Percentiles rank a stretch among this genome's conserved stretches.
Conservation (phyloP, 1,140 invertebrate species). For the Drosophila ambigua region DNA sequence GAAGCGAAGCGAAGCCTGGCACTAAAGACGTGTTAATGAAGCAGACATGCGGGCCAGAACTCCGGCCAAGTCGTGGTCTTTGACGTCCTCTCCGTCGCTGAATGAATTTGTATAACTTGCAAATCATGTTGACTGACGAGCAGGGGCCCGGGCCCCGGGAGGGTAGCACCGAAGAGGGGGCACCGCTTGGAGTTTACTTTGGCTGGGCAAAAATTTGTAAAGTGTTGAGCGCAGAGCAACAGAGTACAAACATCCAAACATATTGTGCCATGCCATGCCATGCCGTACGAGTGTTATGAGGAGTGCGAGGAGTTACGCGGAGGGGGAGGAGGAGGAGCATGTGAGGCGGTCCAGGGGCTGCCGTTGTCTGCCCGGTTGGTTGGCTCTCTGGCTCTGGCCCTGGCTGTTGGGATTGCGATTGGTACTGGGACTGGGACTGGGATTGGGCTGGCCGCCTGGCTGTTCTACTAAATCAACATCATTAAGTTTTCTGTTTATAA, state of each 20-base stretch:
- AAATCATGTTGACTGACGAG: constrained; percentile 78
- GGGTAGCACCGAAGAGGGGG: not conserved
- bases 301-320: no score
- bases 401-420: not conserved
- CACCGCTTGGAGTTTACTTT: constrained; percentile 41
- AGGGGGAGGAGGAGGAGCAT: not conserved
- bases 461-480: constrained; percentile 81
- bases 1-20: constrained; percentile 31
- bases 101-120: constrained; percentile 80
- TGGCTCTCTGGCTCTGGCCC: constrained; percentile 10
- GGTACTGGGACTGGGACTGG: no score
- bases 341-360: constrained; percentile 26
- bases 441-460: no score
- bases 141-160: not conserved
- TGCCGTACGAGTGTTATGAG: no score
- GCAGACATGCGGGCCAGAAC: constrained; percentile 70
- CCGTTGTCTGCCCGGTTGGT: constrained; percentile 14
- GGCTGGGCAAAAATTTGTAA: constrained; percentile 57
- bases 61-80: constrained; percentile 42
- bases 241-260: constrained; percentile 53
- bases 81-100: constrained; percentile 38
- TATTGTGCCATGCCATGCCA: constrained; percentile 55
- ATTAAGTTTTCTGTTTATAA: constrained; percentile 82
- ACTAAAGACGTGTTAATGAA: constrained; percentile 80
- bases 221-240: constrained; percentile 55